These are phyloP conservation scores for Nomada fucata DNA, from an alignment of 2,888 invertebrate species.

Conservation along the genomic window DNA sequence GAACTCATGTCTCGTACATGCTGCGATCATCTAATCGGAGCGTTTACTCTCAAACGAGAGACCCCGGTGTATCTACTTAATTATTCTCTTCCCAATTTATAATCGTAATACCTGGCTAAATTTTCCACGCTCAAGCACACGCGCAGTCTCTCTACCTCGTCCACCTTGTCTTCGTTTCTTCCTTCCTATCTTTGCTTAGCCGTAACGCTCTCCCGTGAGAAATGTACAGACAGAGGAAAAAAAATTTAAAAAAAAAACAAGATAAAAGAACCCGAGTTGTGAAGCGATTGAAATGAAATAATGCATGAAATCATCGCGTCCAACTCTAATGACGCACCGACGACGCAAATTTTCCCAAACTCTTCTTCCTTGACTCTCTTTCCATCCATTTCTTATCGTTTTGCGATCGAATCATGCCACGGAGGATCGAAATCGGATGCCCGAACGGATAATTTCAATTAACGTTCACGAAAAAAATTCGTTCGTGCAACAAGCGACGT, in stretches of 20 bases:
- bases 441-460: constrained; percentile 20
- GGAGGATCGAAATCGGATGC: too few relatives aligned
- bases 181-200: not conserved
- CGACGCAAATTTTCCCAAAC: constrained; percentile 31
- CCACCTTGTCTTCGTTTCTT: constrained; percentile 29
- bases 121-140: constrained; percentile 54
- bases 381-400: not conserved
- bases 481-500: constrained; percentile 22
- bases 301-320: constrained; percentile 70
- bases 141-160: constrained; percentile 44
- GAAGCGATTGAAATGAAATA: constrained; percentile 74
- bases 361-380: not conserved
- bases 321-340: constrained; percentile 37
- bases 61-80: constrained; percentile 49
- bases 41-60: constrained; percentile 41
- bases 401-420: constrained; percentile 16
- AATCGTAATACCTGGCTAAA: constrained; percentile 72
- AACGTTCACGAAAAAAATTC: constrained; percentile 8
- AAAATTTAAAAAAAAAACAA: too few relatives aligned
- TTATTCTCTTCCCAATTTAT: constrained; percentile 57
- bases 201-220: not conserved
- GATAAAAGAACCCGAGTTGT: constrained; percentile 52
- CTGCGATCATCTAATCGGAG: constrained; percentile 56
- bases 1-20: constrained; percentile 70
- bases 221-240: constrained; percentile 69